These are phyloP conservation scores for Dorcus parallelipipedus DNA, from an alignment of 2,888 invertebrate species.

Conservation along the genomic window DNA sequence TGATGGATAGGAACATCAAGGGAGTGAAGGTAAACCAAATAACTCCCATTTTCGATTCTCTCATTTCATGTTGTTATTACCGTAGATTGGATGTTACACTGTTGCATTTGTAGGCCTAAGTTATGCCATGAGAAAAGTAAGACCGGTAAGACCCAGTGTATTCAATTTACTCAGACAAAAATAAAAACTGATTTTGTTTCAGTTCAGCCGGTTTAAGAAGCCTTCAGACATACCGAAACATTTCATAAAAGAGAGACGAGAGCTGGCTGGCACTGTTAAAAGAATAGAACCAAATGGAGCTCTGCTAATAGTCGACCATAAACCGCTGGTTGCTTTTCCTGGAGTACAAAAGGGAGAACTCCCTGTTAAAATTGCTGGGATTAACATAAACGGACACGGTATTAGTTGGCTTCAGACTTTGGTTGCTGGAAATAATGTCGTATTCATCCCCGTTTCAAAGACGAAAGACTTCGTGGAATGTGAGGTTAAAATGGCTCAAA, in stretches of 20 bases:
- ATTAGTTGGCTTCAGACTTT: constrained; percentile 49
- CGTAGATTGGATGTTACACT: constrained; percentile 54
- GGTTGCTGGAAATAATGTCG: constrained; percentile 44
- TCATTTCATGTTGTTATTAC: constrained; percentile 2
- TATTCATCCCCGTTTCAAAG: constrained; percentile 47
- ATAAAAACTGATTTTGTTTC: constrained; percentile 14
- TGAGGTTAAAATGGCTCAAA: constrained; percentile 36
- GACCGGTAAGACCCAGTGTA: constrained; percentile 48
- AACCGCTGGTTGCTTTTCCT: constrained; percentile 42
- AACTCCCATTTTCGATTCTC: not conserved
- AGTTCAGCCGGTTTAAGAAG: constrained; percentile 47
- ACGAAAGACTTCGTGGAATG: constrained; percentile 49
- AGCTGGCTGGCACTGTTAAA: constrained; percentile 45
- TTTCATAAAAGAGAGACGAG: constrained; percentile 42
- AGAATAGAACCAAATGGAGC: constrained; percentile 46
- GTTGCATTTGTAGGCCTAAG: constrained; percentile 51
- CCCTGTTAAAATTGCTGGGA: constrained; percentile 54
- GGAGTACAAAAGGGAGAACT: constrained; percentile 37
- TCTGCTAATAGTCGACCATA: constrained; percentile 47
- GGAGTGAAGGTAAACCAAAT: constrained; percentile 42
- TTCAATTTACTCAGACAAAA: not conserved
- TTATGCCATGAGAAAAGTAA: constrained; percentile 51
- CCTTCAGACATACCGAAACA: constrained; percentile 46
- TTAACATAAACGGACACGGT: constrained; percentile 51
- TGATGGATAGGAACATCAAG: constrained; percentile 44